Conservation (phyloP, 2,113 vertebrate species). For the Myocastor coypus region DNA sequence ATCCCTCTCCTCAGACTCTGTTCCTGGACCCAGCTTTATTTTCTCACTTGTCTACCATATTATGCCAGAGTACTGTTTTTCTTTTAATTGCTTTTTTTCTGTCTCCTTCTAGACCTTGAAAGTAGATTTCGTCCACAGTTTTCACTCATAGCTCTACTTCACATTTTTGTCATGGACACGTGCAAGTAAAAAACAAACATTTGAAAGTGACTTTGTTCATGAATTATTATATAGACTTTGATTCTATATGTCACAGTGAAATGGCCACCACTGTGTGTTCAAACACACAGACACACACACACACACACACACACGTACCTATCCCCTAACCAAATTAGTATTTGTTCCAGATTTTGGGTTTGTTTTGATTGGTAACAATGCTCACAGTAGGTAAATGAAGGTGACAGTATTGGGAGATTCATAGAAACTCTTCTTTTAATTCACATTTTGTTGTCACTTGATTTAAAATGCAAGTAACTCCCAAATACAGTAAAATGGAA, state of each 20-base stretch:
- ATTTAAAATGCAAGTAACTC: not conserved
- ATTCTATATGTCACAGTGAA: not conserved
- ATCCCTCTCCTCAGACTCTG: not conserved
- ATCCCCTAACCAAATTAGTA: not conserved
- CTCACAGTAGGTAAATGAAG: not conserved
- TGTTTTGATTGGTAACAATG: not conserved
- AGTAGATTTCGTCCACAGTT: not conserved
- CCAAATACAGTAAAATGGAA: not conserved
- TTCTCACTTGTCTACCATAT: not conserved
- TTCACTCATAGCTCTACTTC: not conserved
- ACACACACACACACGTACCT: not conserved
- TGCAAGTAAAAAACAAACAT: not conserved
- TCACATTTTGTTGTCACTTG: not conserved
- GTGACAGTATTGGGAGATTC: not conserved
- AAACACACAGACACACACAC: not conserved
- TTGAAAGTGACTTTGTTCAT: not conserved
- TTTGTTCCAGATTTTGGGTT: not conserved
- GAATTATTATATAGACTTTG: not conserved
- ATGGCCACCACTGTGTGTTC: no score
- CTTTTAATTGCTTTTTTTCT: not conserved
- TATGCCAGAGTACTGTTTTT: not conserved
- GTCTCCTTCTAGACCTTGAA: not conserved
- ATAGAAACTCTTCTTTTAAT: not conserved
- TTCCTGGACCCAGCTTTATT: no score
- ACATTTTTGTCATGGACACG: not conserved